phyloP scores from a whole-genome alignment of 2,113 vertebrate genomes.

The Triplophysa dalaica region DNA sequence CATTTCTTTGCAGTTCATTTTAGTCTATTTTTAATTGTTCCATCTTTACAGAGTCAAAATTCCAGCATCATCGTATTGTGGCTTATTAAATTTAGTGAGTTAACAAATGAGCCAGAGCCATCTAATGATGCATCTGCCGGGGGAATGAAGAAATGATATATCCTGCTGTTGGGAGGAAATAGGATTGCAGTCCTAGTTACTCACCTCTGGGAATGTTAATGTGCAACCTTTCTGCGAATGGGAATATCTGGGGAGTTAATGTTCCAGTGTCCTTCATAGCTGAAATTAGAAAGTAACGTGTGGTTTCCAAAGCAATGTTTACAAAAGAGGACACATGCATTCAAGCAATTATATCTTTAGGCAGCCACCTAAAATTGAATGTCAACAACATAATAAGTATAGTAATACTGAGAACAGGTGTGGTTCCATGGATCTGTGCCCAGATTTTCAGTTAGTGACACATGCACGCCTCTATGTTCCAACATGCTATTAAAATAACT shows the following conservation, averaged over 20 bases:
- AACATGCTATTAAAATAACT: not conserved
- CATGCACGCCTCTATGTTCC: not conserved
- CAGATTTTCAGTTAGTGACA: not conserved
- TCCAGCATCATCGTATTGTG: not conserved
- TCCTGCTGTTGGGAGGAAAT: not conserved
- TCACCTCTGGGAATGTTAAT: constrained; percentile 9
- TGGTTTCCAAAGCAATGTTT: constrained; percentile 18
- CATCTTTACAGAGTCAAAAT: not conserved
- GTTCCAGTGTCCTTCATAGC: not conserved
- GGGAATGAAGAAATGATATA: not conserved
- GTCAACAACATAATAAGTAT: not conserved
- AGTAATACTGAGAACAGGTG: not conserved
- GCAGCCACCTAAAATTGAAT: constrained; percentile 18
- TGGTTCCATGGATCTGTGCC: constrained; percentile 21
- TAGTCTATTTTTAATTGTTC: not conserved
- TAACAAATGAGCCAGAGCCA: not conserved
- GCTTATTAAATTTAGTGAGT: not conserved
- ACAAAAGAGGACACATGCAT: not conserved
- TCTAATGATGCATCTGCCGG: not conserved
- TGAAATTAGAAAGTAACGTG: not conserved
- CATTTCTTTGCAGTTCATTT: no score
- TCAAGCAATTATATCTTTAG: constrained; percentile 3
- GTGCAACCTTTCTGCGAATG: not conserved
- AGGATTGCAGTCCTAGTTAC: not conserved
- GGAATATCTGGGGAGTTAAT: not conserved